These are phyloP conservation scores for Squalus acanthias DNA, from an alignment of 2,797 vertebrate species.

Conservation along the genomic window DNA sequence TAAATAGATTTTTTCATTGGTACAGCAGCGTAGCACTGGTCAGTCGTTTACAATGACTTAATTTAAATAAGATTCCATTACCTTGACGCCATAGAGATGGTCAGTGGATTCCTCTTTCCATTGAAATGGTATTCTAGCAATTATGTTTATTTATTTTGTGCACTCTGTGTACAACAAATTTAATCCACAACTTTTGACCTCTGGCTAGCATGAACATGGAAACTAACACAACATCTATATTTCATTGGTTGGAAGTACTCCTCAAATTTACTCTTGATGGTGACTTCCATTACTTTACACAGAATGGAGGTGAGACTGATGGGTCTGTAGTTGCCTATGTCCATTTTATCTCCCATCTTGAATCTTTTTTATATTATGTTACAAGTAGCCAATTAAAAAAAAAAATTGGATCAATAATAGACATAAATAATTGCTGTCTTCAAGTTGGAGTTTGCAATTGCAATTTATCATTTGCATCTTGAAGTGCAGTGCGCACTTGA, in stretches of 20 bases:
- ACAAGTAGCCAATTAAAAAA: not conserved
- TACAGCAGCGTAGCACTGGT: not conserved
- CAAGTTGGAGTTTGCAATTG: not conserved
- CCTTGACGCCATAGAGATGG: not conserved
- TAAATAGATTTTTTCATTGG: not conserved
- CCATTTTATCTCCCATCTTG: no score
- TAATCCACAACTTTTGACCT: not conserved
- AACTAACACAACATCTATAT: not conserved
- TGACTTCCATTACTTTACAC: not conserved
- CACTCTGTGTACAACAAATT: not conserved
- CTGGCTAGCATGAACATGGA: not conserved
- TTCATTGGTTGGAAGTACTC: not conserved
- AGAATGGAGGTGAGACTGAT: no score
- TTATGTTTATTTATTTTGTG: not conserved
- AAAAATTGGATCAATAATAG: not conserved
- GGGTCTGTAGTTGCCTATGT: no score
- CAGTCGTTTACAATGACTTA: not conserved
- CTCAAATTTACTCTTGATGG: not conserved
- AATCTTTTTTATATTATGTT: not conserved
- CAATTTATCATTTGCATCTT: conserved; percentile 30
- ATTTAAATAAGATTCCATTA: not conserved
- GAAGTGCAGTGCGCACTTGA: not conserved
- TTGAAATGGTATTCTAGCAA: not conserved
- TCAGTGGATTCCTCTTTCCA: not conserved
- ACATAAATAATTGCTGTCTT: not conserved